phyloP scores from a whole-genome alignment of 2,888 invertebrate species.

The Volucella inanis region DNA sequence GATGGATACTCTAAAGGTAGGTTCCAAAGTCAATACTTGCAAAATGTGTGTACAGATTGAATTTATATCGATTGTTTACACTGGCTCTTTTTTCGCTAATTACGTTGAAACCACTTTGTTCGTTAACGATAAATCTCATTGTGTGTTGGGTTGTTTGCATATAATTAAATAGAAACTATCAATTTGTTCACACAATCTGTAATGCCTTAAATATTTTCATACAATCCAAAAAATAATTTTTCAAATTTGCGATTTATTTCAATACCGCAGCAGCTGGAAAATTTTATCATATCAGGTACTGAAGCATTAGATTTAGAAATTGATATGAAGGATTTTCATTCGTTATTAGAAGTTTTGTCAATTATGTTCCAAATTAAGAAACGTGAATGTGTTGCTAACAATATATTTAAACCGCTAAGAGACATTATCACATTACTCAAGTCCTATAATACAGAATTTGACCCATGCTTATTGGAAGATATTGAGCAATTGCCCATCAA shows the following conservation, averaged over 20 bases:
- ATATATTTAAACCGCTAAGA: constrained; percentile 94
- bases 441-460: constrained; percentile 93
- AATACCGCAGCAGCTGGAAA: constrained; percentile 86
- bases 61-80: constrained; percentile 53
- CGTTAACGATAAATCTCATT: constrained; percentile 56
- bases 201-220: constrained; percentile 30
- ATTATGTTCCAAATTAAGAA: constrained; percentile 89
- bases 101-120: constrained; percentile 48
- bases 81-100: constrained; percentile 54
- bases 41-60: constrained; percentile 39
- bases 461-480: constrained; percentile 90
- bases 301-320: constrained; percentile 89
- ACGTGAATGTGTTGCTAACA: constrained; percentile 90
- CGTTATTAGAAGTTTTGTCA: constrained; percentile 91
- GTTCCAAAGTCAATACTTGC: constrained; percentile 51
- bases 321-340: constrained; percentile 92
- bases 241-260: not conserved
- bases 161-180: constrained; percentile 49
- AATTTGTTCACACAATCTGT: constrained; percentile 40
- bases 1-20: constrained; percentile 86
- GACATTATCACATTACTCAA: constrained; percentile 93
- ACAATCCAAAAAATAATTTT: not conserved
- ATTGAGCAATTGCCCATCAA: constrained; percentile 93
- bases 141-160: constrained; percentile 28
- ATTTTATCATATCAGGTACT: constrained; percentile 90